These are phyloP conservation scores for Drosophila ustulata DNA, from an alignment of 2,888 invertebrate species.

Conservation along the genomic window DNA sequence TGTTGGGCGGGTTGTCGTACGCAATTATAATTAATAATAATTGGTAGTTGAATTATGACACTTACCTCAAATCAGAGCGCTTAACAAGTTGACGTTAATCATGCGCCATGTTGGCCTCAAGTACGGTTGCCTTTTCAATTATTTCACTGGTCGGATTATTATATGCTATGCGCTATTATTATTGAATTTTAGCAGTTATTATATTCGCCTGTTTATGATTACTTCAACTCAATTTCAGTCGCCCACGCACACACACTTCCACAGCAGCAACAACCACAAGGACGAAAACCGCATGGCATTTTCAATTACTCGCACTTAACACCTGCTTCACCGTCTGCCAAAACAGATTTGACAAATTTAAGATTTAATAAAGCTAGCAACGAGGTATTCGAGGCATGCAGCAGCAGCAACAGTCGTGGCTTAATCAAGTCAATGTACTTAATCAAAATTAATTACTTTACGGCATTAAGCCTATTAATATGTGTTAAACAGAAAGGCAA, in stretches of 20 bases:
- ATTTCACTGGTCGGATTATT: constrained; percentile 5
- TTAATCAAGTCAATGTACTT: constrained; percentile 9
- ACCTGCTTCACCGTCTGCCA: background rate
- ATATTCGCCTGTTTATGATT: constrained; percentile 24
- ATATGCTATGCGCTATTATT: background rate
- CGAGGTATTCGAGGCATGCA: background rate
- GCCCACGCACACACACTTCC: background rate
- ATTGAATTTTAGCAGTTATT: background rate
- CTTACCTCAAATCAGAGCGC: constrained; percentile 65
- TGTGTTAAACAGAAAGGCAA: constrained; percentile 1
- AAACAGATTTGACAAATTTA: constrained; percentile 1
- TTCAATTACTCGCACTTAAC: constrained; percentile 21
- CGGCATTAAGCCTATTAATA: constrained; percentile 8
- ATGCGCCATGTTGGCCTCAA: constrained; percentile 61
- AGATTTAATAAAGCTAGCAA: constrained; percentile 1
- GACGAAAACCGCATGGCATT: background rate
- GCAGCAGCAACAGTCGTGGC: background rate
- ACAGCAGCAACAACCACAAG: constrained; percentile 9
- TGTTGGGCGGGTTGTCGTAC: background rate
- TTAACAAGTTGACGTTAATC: constrained; percentile 61
- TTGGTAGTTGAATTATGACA: constrained; percentile 53
- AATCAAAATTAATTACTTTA: constrained; percentile 22
- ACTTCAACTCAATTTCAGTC: constrained; percentile 19
- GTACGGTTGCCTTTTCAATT: constrained; percentile 27
- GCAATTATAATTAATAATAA: constrained; percentile 49